Base-by-base conservation (phyloP, 2,113 vertebrate genomes). In the Dromas ardeola region DNA sequence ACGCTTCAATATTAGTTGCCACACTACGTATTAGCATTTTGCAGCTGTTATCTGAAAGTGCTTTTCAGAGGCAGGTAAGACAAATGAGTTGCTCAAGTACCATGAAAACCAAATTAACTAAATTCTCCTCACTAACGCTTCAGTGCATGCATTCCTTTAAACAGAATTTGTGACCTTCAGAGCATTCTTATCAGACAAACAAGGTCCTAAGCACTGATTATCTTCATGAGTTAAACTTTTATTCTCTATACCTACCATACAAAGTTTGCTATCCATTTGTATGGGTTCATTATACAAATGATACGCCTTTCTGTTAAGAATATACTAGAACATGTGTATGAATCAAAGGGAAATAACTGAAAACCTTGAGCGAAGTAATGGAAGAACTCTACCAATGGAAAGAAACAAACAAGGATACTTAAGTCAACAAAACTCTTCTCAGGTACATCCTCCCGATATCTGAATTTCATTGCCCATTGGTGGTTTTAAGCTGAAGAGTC, bases 311-410 rank as follows among this genome's bases (percentile, higher is more conserved):
- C 59, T 83, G 6, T 26, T 62, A 70, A 50, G 22, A 50, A 67
- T n/a, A 43, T 2, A 36, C 21, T 29, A 23, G 8, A 82, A 59
- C 1, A 12, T 0, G 2, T 0, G 1, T 17, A 42, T 4, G 10
- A 58, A 10, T 26, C 43, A 55, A n/a, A 69, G 21, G n/a, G 45
- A 85, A 62, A 4, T 4, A 88, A 58, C 11, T 16, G 16, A 91
- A 59, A 56, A 78, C 9, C 3, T n/a, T 40, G 36, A 53, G 32
- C 20, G 55, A 93, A 81, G 10, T 22, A 78, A 49, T 1, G n/a
- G 25, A 73, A 40, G 25, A 61, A 40, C 55, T 29, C 30, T 43
- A 40, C 21, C n/a, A 56, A 15, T 3, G 40, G 19, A 34, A 84
- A 49, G 32, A 45, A 72, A 73, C 6, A 6, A 45, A 61, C 9